These are phyloP conservation scores for Pagetopsis macropterus DNA, from an alignment of 2,797 vertebrate species.

Conservation along the genomic window DNA sequence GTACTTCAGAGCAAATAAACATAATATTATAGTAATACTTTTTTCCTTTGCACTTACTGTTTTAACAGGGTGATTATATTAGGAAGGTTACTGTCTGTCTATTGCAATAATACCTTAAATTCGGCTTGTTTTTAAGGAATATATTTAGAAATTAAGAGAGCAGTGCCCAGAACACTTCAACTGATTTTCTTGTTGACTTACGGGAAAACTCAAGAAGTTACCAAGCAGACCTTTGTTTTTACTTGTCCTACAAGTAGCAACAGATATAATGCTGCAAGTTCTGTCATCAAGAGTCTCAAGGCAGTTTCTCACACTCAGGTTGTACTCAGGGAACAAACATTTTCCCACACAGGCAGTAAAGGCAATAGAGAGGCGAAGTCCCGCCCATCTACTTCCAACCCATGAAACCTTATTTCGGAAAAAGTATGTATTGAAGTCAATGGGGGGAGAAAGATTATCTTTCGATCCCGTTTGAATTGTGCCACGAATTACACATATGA, in stretches of 20 bases:
- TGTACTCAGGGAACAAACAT: slow-evolving; percentile 1
- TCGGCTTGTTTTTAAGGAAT: background rate
- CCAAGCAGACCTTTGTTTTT: slow-evolving; percentile 45
- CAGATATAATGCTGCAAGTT: slow-evolving; percentile 27
- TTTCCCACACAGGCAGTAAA: slow-evolving; percentile 41
- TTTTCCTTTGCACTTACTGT: background rate
- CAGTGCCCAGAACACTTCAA: background rate
- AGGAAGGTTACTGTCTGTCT: background rate
- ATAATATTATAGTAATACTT: background rate
- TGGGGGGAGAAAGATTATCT: no score
- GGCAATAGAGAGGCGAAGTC: background rate
- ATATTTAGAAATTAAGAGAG: background rate
- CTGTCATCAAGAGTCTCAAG: slow-evolving; percentile 11
- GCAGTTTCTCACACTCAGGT: slow-evolving; percentile 27
- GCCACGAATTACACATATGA: no score
- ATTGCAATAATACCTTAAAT: background rate
- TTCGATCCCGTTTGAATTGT: no score
- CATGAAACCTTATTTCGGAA: no score
- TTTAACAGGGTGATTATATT: background rate
- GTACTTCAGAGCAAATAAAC: background rate
- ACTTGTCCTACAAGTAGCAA: slow-evolving; percentile 48
- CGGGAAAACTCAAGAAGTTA: slow-evolving; percentile 40
- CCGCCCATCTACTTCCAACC: no score
- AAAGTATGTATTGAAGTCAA: no score
- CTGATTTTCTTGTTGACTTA: background rate